Percentiles rank a stretch among this genome's conserved stretches.
phyloP scores from a whole-genome alignment of 2,797 vertebrate species.

The Bufotes viridis region DNA sequence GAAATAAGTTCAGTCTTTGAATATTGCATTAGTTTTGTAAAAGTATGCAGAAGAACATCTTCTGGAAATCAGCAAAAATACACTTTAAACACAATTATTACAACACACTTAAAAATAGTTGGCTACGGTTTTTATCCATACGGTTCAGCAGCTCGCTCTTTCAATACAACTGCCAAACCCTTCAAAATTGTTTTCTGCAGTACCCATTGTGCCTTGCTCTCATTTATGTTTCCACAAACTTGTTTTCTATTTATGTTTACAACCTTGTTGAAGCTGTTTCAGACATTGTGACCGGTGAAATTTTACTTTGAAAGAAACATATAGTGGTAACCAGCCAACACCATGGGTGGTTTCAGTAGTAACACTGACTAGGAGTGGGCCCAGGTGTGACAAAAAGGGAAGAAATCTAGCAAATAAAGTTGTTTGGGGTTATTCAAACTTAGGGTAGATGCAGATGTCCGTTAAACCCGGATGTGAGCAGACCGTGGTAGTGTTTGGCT shows the following conservation, averaged over 20 bases:
- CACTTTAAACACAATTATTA: constrained; percentile 32
- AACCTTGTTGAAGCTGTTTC: too few species aligned
- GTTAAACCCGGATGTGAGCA: too few species aligned
- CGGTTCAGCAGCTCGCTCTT: constrained; percentile 12
- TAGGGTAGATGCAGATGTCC: too few species aligned
- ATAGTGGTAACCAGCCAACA: too few species aligned
- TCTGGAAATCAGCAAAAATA: not conserved
- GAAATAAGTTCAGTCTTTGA: not conserved
- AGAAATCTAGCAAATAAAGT: too few species aligned
- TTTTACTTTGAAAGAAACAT: too few species aligned
- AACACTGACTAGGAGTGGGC: too few species aligned
- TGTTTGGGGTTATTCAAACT: too few species aligned
- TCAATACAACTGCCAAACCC: constrained; percentile 22
- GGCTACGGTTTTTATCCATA: constrained; percentile 37
- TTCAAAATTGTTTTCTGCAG: not conserved
- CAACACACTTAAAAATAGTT: constrained; percentile 26
- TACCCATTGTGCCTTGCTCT: not conserved
- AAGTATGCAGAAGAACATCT: not conserved
- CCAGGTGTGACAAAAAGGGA: too few species aligned
- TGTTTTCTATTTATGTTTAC: not conserved
- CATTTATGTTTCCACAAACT: not conserved
- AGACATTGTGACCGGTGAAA: too few species aligned
- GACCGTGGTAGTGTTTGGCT: too few species aligned
- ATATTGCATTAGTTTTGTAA: not conserved
- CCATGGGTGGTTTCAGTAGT: too few species aligned